phyloP scores from a whole-genome alignment of 37 sponge, comb jelly and placozoan species.

The Spongilla lacustris region DNA sequence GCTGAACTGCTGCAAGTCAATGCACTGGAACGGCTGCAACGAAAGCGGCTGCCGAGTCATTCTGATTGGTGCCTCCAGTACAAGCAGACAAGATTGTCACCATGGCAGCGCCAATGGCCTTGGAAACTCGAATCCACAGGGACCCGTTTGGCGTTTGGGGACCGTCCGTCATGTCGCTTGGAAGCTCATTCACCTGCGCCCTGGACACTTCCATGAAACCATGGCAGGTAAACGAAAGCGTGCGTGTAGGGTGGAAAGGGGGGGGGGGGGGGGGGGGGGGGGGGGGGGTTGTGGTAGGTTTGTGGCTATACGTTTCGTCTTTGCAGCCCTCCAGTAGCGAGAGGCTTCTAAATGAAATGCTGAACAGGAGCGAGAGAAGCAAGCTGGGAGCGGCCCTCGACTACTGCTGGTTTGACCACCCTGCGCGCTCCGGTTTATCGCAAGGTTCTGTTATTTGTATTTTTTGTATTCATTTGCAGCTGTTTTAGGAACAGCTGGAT shows the following conservation, averaged over 20 bases:
- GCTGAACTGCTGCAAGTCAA: neutral
- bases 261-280: neutral
- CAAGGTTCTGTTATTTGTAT: neutral
- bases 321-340: conserved; percentile 17
- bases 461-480: neutral
- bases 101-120: neutral
- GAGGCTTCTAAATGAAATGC: neutral
- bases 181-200: conserved; percentile 37
- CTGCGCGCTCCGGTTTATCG: conserved; percentile 2
- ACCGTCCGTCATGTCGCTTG: conserved; percentile 3
- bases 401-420: conserved; percentile 47
- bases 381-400: conserved; percentile 53
- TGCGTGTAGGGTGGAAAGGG: neutral
- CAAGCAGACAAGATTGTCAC: neutral
- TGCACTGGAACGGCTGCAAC: neutral
- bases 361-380: conserved; percentile 2
- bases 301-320: neutral
- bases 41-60: neutral
- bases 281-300: neutral
- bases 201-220: conserved; percentile 70
- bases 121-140: neutral
- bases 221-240: conserved; percentile 47
- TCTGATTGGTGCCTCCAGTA: neutral
- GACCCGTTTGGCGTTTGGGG: conserved; percentile 1
- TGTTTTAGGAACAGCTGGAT: neutral